phyloP scores from a whole-genome alignment of 1,140 invertebrate species.

The Drosophila tropicalis region DNA sequence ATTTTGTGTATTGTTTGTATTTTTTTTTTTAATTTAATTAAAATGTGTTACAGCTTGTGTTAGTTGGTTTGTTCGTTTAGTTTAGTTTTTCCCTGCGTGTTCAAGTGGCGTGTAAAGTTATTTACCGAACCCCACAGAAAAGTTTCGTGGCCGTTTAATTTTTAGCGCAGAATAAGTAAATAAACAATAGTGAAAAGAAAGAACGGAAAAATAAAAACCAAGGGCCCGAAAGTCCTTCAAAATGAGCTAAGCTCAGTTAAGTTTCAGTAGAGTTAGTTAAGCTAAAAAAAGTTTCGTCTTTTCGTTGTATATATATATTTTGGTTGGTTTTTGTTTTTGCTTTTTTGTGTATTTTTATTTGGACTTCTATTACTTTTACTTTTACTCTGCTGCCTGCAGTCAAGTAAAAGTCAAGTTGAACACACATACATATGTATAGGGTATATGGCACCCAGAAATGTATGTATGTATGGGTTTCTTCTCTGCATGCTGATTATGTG shows the following conservation, averaged over 20 bases:
- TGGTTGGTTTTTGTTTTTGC: not conserved
- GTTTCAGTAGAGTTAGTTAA: slow-evolving; percentile 65
- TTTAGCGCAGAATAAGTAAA: slow-evolving; percentile 77
- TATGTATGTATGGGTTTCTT: not conserved
- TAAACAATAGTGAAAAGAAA: slow-evolving; percentile 64
- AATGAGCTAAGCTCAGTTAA: slow-evolving; percentile 56
- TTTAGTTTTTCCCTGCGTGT: slow-evolving; percentile 66
- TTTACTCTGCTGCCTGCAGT: slow-evolving; percentile 52
- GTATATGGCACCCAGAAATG: not conserved
- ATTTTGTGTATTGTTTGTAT: slow-evolving; percentile 5
- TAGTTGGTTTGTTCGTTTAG: slow-evolving; percentile 38
- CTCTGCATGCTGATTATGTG: not conserved
- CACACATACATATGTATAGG: slow-evolving; percentile 17
- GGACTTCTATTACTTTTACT: slow-evolving; percentile 64
- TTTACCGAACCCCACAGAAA: slow-evolving; percentile 52
- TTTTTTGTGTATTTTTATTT: slow-evolving; percentile 39
- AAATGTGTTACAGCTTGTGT: slow-evolving; percentile 41
- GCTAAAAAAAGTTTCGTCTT: slow-evolving; percentile 47
- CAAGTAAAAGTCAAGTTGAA: slow-evolving; percentile 35
- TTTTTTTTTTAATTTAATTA: slow-evolving; percentile 68
- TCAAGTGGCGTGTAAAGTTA: slow-evolving; percentile 79
- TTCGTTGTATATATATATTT: not conserved
- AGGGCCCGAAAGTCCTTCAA: slow-evolving; percentile 67
- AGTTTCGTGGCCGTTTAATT: slow-evolving; percentile 67
- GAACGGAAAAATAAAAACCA: slow-evolving; percentile 34